Evolutionary conservation across 1,140 invertebrate species (phyloP), one percentile per base, ranked within the genome.

Genomic region (Drosophila takahashii): DNA sequence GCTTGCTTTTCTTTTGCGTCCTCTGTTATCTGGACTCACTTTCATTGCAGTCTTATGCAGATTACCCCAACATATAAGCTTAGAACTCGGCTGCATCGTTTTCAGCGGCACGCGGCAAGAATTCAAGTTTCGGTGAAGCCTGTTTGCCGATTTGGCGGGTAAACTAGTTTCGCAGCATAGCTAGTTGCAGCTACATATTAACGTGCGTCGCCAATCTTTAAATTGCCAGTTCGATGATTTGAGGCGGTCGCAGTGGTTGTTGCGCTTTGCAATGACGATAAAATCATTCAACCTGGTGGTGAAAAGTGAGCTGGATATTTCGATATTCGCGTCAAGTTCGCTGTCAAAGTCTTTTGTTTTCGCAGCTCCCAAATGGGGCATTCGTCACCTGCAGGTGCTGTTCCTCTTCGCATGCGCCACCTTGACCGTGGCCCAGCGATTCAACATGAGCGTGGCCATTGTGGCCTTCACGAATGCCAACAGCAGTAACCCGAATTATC

Each of bases 321-420:
- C 32, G 0, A 0, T 11, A 1, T 10, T 1, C 13, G 9, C 11
- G 26, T 4, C n/a, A 32, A 37, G 62, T 53, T 72, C 66, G 22
- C 16, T 52, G 9, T 61, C 18, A 51, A 32, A 53, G 34, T 53
- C 50, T 32, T 56, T 45, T 15, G 29, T 36, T 53, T 65, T 29
- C 16, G 26, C 45, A 77, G 69, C 9, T 18, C 67, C 69, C 18
- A 26, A 11, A 41, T 52, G 67, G 48, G 59, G 70, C 8, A 42
- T 71, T 4, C 93, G 95, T 4, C 95, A 96, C 76, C 59, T 93
- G 11, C 95, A 96, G 73, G 92, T 94, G 0, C 44, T 95, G 8
- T 81, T 96, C n/a, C 90, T 95, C 44, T 95, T 95, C 70, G 54
- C 94, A 4, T 93, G 94, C 1, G 93, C 95, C 74, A 77, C 94